Evolutionary conservation across 2,113 vertebrate genomes (phyloP).

Genomic region (Forbesichthys papilliferus): DNA sequence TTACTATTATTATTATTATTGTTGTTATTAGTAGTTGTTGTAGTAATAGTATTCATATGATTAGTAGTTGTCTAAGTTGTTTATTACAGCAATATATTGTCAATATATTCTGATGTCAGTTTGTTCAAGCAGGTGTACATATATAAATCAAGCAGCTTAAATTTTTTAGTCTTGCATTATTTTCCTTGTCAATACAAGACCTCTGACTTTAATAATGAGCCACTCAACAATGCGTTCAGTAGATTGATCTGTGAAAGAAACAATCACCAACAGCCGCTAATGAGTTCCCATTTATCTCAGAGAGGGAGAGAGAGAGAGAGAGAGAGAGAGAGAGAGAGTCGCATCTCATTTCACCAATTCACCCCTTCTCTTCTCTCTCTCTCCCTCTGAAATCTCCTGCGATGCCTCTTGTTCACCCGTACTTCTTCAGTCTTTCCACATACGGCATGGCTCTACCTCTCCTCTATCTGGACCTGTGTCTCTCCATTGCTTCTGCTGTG

Average conservation of each 20-base stretch:
- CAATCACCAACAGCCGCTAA: slow-evolving; percentile 74
- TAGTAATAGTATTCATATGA: background rate
- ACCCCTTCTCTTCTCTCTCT: background rate
- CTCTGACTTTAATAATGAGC: slow-evolving; percentile 77
- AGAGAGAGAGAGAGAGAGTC: slow-evolving; percentile 15
- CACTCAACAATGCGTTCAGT: slow-evolving; percentile 79
- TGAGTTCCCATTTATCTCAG: slow-evolving; percentile 76
- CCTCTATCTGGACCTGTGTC: background rate
- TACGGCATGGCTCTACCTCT: background rate
- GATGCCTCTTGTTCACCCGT: background rate
- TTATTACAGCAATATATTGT: background rate
- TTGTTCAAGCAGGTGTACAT: slow-evolving; percentile 40
- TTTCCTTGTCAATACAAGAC: slow-evolving; percentile 59
- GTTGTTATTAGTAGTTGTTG: background rate
- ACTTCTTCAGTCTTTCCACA: slow-evolving; percentile 1
- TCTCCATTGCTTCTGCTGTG: background rate
- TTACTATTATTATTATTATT: background rate
- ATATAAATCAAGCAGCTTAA: slow-evolving; percentile 40
- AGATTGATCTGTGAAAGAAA: slow-evolving; percentile 78
- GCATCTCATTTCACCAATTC: background rate
- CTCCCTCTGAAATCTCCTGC: background rate
- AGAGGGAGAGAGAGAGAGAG: too few relatives aligned
- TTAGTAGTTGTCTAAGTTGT: too few relatives aligned
- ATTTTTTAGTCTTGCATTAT: slow-evolving; percentile 51
- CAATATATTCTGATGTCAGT: slow-evolving; percentile 34